Conservation (phyloP, 2,113 vertebrate genomes). For the Sterrhoptilus dennistouni region DNA sequence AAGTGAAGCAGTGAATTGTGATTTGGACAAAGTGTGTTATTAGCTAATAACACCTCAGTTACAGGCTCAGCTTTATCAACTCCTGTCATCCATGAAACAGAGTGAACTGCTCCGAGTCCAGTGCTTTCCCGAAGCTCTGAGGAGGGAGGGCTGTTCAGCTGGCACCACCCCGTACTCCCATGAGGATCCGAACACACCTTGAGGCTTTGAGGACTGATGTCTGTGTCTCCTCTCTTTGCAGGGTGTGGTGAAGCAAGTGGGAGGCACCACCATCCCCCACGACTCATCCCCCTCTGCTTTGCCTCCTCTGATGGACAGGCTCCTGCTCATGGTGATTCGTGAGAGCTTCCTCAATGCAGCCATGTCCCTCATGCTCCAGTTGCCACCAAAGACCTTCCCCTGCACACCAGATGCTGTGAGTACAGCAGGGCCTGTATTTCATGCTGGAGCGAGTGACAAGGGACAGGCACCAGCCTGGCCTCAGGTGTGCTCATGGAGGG, state of each 20-base stretch:
- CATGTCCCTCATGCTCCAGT: not conserved
- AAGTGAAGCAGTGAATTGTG: not conserved
- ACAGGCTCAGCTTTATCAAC: not conserved
- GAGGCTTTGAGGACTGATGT: fast-evolving
- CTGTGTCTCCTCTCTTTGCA: not conserved
- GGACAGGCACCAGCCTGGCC: fast-evolving
- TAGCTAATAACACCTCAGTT: not conserved
- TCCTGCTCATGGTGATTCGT: not conserved
- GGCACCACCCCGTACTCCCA: fast-evolving
- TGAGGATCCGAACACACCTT: fast-evolving
- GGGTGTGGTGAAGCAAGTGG: not conserved
- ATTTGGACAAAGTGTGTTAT: not conserved
- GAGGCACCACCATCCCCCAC: conserved; percentile 24
- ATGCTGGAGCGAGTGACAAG: fast-evolving
- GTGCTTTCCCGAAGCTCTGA: not conserved
- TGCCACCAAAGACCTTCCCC: not conserved
- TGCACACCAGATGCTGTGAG: not conserved
- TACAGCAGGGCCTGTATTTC: fast-evolving
- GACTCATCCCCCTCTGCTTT: not conserved
- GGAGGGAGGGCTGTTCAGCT: not conserved
- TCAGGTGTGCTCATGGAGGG: not conserved
- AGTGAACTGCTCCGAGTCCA: fast-evolving
- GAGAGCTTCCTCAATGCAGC: not conserved
- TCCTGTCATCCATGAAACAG: fast-evolving
- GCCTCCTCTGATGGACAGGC: not conserved